A percentile compares a stretch with the other conserved stretches of the same genome.
Conservation (phyloP, 2,888 invertebrate genomes). For the Leucophenga montana region DNA sequence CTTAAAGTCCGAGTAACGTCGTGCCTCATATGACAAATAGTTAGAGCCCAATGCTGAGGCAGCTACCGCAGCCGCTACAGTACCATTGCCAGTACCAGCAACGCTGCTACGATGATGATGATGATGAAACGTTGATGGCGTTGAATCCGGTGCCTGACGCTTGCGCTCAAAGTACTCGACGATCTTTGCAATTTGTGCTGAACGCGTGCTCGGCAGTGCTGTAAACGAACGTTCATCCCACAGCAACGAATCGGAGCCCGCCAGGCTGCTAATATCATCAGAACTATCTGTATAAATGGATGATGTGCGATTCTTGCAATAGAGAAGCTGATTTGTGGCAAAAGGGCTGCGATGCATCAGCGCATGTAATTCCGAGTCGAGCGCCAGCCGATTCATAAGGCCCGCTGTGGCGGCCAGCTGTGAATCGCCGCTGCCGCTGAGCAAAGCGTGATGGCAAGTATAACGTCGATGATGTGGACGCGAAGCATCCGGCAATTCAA, state of each 20-base stretch:
- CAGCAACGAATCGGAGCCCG: constrained; percentile 82
- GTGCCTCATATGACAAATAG: constrained; percentile 67
- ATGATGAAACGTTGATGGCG: constrained; percentile 54
- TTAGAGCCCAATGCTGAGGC: constrained; percentile 68
- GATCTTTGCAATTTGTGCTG: constrained; percentile 85
- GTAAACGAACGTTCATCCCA: constrained; percentile 81
- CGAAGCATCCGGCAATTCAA: constrained; percentile 72
- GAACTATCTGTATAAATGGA: constrained; percentile 91
- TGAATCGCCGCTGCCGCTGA: constrained; percentile 57
- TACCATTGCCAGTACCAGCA: constrained; percentile 53
- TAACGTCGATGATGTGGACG: constrained; percentile 64
- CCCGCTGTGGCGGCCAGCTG: constrained; percentile 73
- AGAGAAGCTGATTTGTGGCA: constrained; percentile 75
- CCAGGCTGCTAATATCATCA: constrained; percentile 87
- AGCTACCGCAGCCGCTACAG: constrained; percentile 69
- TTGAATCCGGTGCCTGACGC: constrained; percentile 74
- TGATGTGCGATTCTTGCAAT: constrained; percentile 80
- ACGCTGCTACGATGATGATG: constrained; percentile 45
- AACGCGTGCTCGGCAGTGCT: constrained; percentile 75
- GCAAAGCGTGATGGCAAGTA: constrained; percentile 69
- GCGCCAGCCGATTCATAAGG: constrained; percentile 74
- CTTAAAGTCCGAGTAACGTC: constrained; percentile 69
- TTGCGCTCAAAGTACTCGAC: constrained; percentile 92
- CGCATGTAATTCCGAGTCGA: constrained; percentile 74
- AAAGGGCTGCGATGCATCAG: constrained; percentile 73